Evolutionary conservation across 2,888 invertebrate species (phyloP), one percentile per base, ranked within the genome.

Genomic region (Gymnoscelis rufifasciata): DNA sequence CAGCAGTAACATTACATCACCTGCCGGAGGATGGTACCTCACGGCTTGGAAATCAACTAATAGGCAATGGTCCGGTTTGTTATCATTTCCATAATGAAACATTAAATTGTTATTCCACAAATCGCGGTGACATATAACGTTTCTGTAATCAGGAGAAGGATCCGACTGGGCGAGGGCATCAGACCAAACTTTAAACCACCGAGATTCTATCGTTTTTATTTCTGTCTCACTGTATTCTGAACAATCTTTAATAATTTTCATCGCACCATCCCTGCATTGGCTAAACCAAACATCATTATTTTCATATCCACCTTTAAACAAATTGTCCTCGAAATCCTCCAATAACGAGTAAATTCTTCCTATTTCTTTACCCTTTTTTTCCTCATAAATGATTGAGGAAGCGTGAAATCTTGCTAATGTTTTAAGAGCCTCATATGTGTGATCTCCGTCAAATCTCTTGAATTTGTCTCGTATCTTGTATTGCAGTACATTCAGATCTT

Each of bases 21-120:
- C 86, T 12, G 91, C 89, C 0, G 92, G 91, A 0, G 93, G 92
- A 10, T 90, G 90, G 63, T 91, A 93, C 15, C 91, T 84, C 0
- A 90, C 78, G 38, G 93, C 81, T 73, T 94, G 94, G 62, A 91
- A 94, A 70, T 94, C 94, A 1, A 94, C 90, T 7, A 94, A 66
- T 24, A 91, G 66, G 56, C 92, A 92, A 19, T 90, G 88, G 1
- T 90, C 77, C 1, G 91, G 90, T 24, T 64, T 46, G 7, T 45
- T 40, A 11, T 38, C 66, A 11, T 74, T 52, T 14, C 62, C 61
- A 45, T 88, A 89, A 53, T 74, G 82, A 57, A 92, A 92, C 78
- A 92, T 80, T 6, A 92, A 66, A 61, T 92, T 92, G 57, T 92
- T 92, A 31, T 88, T 88, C 92, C 92, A 92, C 4, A 92, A 70